Evolutionary conservation across 2,888 invertebrate genomes (phyloP).

Genomic region (Ormyrus pomaceus): DNA sequence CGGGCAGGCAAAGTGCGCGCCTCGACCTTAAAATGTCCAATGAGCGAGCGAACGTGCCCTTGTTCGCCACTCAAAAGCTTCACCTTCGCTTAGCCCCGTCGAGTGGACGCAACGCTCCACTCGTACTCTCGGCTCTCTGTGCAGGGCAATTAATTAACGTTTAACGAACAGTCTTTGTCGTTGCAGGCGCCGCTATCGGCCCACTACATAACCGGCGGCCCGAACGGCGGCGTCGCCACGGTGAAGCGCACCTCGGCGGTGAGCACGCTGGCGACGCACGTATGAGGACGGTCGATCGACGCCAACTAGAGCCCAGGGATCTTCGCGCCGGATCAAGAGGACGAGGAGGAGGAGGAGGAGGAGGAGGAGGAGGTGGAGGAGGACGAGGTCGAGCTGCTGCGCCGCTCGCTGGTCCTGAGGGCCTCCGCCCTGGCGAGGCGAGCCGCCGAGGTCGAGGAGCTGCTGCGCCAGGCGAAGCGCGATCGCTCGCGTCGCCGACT

Average conservation of each 20-base stretch:
- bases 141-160: slow-evolving; percentile 37
- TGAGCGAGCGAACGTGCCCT: too few relatives aligned
- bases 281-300: slow-evolving; percentile 76
- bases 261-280: slow-evolving; percentile 82
- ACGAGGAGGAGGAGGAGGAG: slow-evolving; percentile 17
- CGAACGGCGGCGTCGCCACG: slow-evolving; percentile 79
- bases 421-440: slow-evolving; percentile 48
- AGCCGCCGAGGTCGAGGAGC: slow-evolving; percentile 50
- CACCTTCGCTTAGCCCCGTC: not conserved
- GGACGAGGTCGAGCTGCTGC: not conserved
- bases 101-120: not conserved
- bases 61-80: too few relatives aligned
- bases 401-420: slow-evolving; percentile 38
- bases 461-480: slow-evolving; percentile 45
- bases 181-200: slow-evolving; percentile 72
- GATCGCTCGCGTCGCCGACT: slow-evolving; percentile 27
- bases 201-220: slow-evolving; percentile 74
- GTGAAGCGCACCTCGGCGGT: slow-evolving; percentile 78
- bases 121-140: not conserved
- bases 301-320: slow-evolving; percentile 69
- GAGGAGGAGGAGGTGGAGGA: slow-evolving; percentile 5
- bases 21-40: too few relatives aligned
- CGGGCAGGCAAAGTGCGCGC: too few relatives aligned
- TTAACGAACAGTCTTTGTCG: slow-evolving; percentile 50
- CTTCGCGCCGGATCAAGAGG: not conserved